phyloP scores from a whole-genome alignment of 1,140 invertebrate species.

The Drosophila lacteicornis region DNA sequence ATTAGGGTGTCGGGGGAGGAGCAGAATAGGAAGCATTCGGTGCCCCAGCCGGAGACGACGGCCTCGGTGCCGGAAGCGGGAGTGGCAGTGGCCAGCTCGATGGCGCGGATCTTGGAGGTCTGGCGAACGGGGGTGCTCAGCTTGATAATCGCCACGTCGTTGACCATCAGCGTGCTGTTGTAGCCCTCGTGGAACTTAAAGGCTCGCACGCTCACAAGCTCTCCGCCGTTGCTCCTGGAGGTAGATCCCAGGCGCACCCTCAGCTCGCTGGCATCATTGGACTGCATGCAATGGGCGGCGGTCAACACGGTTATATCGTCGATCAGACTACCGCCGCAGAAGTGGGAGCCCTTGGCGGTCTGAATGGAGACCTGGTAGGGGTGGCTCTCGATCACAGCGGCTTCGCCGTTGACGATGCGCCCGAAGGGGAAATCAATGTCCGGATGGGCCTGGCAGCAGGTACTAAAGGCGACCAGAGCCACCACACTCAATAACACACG shows the following conservation, averaged over 20 bases:
- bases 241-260: constrained; percentile 71
- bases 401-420: constrained; percentile 64
- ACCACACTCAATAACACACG: constrained; percentile 46
- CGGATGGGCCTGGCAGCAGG: constrained; percentile 33
- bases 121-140: constrained; percentile 67
- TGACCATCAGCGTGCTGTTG: constrained; percentile 62
- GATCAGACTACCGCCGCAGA: constrained; percentile 88
- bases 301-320: constrained; percentile 85
- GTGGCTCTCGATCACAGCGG: constrained; percentile 49
- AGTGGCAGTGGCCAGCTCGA: constrained; percentile 46
- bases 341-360: constrained; percentile 65
- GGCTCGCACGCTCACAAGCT: constrained; percentile 46
- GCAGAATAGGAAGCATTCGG: constrained; percentile 61
- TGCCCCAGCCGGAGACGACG: constrained; percentile 73
- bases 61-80: constrained; percentile 61
- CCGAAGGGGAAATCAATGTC: constrained; percentile 64
- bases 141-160: constrained; percentile 86
- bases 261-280: constrained; percentile 34
- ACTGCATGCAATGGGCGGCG: constrained; percentile 87
- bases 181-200: constrained; percentile 72
- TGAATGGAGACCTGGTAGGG: constrained; percentile 76
- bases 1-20: constrained; percentile 34
- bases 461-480: constrained; percentile 48
- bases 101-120: constrained; percentile 30
- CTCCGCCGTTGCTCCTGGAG: constrained; percentile 52